A percentile compares a stretch with the other conserved stretches of the same genome.
Evolutionary conservation across 2,888 invertebrate species (phyloP).

Genomic region (Thyatira batis): DNA sequence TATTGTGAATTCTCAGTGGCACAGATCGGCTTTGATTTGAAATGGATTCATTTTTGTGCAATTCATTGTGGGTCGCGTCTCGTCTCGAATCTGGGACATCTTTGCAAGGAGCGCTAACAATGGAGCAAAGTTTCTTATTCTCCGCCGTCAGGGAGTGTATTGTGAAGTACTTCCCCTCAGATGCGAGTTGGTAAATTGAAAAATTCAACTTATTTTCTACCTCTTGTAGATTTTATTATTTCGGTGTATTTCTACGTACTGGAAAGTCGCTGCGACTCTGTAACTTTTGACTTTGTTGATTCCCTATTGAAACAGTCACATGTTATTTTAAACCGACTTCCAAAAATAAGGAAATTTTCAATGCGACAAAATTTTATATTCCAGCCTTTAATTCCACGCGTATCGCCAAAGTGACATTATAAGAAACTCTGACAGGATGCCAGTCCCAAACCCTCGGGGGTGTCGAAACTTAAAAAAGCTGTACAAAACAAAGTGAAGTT

Average conservation of each 20-base stretch:
- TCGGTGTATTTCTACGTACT: background rate
- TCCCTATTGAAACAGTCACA: no score
- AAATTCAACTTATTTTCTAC: background rate
- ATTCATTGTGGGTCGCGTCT: conserved; percentile 18
- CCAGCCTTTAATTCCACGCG: no score
- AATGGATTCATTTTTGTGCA: conserved; percentile 34
- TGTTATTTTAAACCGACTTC: no score
- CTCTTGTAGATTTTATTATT: background rate
- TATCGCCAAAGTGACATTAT: background rate
- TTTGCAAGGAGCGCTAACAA: background rate
- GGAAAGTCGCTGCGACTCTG: background rate
- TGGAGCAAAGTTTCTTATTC: conserved; percentile 4
- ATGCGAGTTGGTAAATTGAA: background rate
- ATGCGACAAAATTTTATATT: no score
- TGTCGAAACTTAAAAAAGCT: conserved; percentile 17
- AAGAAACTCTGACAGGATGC: background rate
- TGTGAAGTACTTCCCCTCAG: background rate
- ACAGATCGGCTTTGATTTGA: conserved; percentile 18
- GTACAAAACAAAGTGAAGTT: conserved; percentile 12
- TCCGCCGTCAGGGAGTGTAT: background rate
- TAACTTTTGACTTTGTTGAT: no score
- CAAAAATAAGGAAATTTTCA: no score
- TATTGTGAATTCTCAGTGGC: conserved; percentile 27
- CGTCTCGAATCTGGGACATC: conserved; percentile 12
- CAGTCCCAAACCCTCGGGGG: background rate